Percentiles rank a stretch among this genome's conserved stretches.
Conservation (phyloP, 2,888 invertebrate genomes). For the Parascotia fuliginaria region DNA sequence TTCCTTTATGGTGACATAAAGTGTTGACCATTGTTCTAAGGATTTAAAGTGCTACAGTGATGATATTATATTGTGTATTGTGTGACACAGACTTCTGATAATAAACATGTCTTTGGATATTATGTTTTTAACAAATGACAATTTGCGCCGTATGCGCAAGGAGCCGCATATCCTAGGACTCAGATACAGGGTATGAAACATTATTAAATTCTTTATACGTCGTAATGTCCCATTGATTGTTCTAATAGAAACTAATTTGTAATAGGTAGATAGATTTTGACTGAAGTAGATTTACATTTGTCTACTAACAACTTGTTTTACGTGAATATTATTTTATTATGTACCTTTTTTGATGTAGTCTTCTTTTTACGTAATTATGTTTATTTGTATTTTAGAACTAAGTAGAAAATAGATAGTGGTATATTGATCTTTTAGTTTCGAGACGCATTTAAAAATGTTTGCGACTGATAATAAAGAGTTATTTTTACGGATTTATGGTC, state of each 20-base stretch:
- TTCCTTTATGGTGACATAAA: constrained; percentile 65
- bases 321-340: no score
- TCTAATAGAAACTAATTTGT: background rate
- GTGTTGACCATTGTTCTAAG: constrained; percentile 54
- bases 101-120: constrained; percentile 77
- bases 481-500: no score
- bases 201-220: background rate
- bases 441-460: no score
- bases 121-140: constrained; percentile 84
- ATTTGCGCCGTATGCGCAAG: constrained; percentile 79
- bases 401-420: no score
- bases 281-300: no score
- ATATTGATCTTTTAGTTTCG: no score
- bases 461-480: no score
- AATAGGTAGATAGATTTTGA: background rate
- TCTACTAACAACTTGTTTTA: no score
- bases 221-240: background rate
- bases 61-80: constrained; percentile 43
- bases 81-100: constrained; percentile 49
- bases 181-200: constrained; percentile 75
- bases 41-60: constrained; percentile 55
- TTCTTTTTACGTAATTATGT: no score
- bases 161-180: constrained; percentile 78
- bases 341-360: no score
- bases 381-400: no score